Percentiles rank a stretch among this genome's conserved stretches.
These are phyloP conservation scores for Lochmaea capreae DNA, from an alignment of 2,888 invertebrate species.

Conservation along the genomic window DNA sequence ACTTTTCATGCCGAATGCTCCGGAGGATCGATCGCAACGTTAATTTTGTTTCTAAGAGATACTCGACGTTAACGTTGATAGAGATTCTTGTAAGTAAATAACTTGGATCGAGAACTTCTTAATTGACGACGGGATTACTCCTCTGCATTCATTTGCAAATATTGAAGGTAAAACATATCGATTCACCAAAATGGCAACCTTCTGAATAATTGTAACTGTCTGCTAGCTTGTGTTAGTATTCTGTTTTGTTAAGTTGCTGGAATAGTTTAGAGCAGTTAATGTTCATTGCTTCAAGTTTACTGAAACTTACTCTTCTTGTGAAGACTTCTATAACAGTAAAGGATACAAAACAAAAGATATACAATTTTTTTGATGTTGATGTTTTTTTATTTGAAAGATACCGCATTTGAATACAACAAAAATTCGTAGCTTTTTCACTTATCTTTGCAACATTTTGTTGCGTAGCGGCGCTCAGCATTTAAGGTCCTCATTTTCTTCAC, in stretches of 20 bases:
- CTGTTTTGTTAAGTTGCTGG: constrained; percentile 3
- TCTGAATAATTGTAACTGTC: background rate
- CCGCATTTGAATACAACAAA: no score
- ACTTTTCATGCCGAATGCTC: constrained; percentile 7
- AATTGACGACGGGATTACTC: constrained; percentile 16
- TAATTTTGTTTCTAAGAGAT: constrained; percentile 14
- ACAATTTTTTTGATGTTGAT: no score
- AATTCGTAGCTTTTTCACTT: no score
- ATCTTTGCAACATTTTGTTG: no score
- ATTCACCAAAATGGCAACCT: constrained; percentile 1
- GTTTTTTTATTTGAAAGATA: no score
- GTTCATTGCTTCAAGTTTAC: constrained; percentile 4
- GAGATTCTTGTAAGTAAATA: constrained; percentile 18
- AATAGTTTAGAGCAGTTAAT: background rate
- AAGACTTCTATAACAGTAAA: background rate
- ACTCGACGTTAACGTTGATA: constrained; percentile 14
- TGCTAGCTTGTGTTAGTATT: background rate
- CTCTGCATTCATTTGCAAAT: constrained; percentile 14
- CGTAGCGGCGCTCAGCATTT: no score
- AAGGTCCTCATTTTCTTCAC: no score
- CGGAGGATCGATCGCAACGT: constrained; percentile 8
- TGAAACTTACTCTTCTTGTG: background rate
- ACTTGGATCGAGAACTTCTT: constrained; percentile 20
- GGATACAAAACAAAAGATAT: background rate
- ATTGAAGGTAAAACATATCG: constrained; percentile 15